These are phyloP conservation scores for Prinia subflava DNA, from an alignment of 2,113 vertebrate genomes.

Conservation along the genomic window DNA sequence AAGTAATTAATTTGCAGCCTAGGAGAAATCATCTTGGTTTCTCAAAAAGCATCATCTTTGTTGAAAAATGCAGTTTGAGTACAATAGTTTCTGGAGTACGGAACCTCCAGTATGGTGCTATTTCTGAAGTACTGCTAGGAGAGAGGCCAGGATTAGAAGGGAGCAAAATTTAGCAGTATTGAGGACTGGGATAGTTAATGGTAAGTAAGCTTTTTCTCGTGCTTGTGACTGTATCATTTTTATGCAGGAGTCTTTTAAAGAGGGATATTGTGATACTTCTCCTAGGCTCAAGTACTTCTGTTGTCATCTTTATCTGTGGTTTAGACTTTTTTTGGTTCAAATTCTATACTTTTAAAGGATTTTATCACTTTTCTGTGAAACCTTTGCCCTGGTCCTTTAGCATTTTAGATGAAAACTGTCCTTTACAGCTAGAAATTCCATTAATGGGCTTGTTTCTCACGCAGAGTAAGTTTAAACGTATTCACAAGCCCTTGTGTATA, in stretches of 20 bases:
- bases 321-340: neutral
- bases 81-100: conserved; percentile 27
- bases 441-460: neutral
- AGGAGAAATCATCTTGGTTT: neutral
- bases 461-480: neutral
- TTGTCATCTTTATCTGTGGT: neutral
- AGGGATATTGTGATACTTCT: neutral
- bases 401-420: neutral
- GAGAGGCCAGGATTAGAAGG: conserved; percentile 42
- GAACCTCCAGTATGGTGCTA: conserved; percentile 12
- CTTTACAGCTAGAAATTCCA: neutral
- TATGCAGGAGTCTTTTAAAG: neutral
- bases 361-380: neutral
- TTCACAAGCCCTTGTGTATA: neutral
- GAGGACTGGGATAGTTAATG: neutral
- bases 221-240: neutral
- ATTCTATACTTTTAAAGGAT: neutral
- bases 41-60: neutral
- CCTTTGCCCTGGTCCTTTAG: neutral
- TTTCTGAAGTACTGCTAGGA: conserved; percentile 51
- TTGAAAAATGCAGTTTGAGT: neutral
- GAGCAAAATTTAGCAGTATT: conserved; percentile 34
- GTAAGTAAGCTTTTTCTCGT: neutral
- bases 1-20: fast-evolving
- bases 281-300: neutral